Base-by-base conservation (phyloP, 2,888 invertebrate genomes). In the Danaus chrysippus region DNA sequence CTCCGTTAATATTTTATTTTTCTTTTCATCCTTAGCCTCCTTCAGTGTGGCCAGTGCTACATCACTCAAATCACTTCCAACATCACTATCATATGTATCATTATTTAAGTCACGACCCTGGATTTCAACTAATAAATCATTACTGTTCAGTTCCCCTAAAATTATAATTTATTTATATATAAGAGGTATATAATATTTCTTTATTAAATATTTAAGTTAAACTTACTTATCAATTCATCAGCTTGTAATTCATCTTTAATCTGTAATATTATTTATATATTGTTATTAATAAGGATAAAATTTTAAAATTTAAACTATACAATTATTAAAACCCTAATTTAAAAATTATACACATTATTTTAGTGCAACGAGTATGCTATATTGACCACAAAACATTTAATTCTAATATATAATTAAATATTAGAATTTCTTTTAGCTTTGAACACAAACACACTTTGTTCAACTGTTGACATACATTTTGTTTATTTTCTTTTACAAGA, bases 201-300 rank as follows among this genome's bases (percentile, higher is more conserved):
- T 19, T 8, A 58, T n/a, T 60, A 52, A 46, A 62, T 13, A 52
- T 19, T 11, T 56, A 15, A 34, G 42, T 49, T 59, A 66, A 75
- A 84, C 88, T 87, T 77, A 90, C 91, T 74, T 63, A 80, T 82
- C 67, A 87, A 76, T 61, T 90, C 87, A 54, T 87, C 87, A 44
- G 82, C 76, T 61, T 75, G 73, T 54, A 84, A 70, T 76, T 91
- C 91, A 78, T 82, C 78, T 79, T 91, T 91, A 10, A 91, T 87
- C 91, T 89, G 66, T 58, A 74, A 76, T 61, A 79, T 54, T 60
- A 34, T 17, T 19, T 42, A 17, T n/a, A 15, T 13, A 23, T 43
- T 3, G 42, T 54, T 34, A 6, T 49, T 41, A 49, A n/a, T 58
- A 41, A 52, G 17, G 15, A 1, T 19, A 9, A 19, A 2, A 15